Evolutionary conservation across 1,140 invertebrate species (phyloP).

Genomic region (Leptinotarsa defecta): DNA sequence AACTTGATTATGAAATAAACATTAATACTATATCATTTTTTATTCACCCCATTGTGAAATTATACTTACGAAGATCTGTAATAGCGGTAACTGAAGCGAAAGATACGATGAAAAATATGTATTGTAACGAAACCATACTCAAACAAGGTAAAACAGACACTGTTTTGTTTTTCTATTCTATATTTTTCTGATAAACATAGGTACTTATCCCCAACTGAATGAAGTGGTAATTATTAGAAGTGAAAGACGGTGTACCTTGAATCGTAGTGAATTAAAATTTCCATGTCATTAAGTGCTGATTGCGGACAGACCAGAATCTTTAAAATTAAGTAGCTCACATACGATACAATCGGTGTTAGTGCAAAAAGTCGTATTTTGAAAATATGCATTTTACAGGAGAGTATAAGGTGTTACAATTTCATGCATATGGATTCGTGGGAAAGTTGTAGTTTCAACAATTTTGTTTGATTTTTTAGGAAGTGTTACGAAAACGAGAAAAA

Average conservation of each 20-base stretch:
- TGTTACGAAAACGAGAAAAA: no score
- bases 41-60: neutral
- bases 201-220: neutral
- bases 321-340: no score
- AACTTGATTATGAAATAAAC: neutral
- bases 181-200: neutral
- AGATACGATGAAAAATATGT: neutral
- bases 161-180: neutral
- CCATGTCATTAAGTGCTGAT: neutral
- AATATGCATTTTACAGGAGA: no score
- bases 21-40: neutral
- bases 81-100: neutral
- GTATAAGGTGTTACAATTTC: no score
- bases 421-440: no score
- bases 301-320: neutral
- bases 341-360: no score
- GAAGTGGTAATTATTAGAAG: neutral
- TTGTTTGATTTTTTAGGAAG: no score
- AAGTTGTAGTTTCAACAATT: no score
- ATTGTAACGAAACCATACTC: neutral
- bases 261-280: neutral
- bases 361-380: no score
- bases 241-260: neutral
- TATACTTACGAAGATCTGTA: constrained; percentile 2
- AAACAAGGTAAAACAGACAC: neutral